Evolutionary conservation across 2,888 invertebrate species (phyloP).

Genomic region (Platynereis dumerilii): DNA sequence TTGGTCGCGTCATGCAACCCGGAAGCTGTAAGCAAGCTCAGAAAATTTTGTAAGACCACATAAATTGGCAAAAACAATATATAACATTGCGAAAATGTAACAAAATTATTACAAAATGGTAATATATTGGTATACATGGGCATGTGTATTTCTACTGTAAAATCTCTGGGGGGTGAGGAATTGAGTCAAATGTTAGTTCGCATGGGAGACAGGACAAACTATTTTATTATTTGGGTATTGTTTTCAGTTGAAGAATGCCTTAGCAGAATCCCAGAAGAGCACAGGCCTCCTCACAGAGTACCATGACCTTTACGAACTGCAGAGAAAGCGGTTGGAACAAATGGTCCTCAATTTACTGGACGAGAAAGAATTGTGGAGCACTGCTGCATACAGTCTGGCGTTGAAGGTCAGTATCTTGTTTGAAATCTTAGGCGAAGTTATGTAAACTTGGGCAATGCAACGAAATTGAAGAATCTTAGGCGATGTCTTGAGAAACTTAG

Average conservation of each 20-base stretch:
- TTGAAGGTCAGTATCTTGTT: constrained; percentile 57
- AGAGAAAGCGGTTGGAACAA: constrained; percentile 57
- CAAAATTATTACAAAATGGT: too few species aligned
- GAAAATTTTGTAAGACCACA: too few species aligned
- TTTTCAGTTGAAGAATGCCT: constrained; percentile 54
- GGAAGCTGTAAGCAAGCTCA: too few species aligned
- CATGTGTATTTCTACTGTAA: constrained; percentile 1
- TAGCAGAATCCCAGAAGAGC: constrained; percentile 61
- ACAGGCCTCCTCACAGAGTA: constrained; percentile 61
- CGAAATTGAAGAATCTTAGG: too few species aligned
- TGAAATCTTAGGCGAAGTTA: too few species aligned
- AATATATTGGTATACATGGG: background rate
- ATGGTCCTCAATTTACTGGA: constrained; percentile 54
- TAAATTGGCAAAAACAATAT: too few species aligned
- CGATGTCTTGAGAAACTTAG: too few species aligned
- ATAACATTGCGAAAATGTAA: too few species aligned
- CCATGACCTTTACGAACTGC: constrained; percentile 63
- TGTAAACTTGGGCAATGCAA: too few species aligned
- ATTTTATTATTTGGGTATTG: background rate
- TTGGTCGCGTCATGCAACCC: too few species aligned
- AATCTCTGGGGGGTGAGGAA: background rate
- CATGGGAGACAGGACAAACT: too few species aligned
- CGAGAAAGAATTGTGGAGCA: constrained; percentile 62
- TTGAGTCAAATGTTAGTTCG: too few species aligned
- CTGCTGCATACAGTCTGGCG: constrained; percentile 61